A percentile compares a stretch with the other conserved stretches of the same genome.
These are phyloP conservation scores for Philhelius pedissequus DNA, from an alignment of 2,888 invertebrate genomes.

Conservation along the genomic window DNA sequence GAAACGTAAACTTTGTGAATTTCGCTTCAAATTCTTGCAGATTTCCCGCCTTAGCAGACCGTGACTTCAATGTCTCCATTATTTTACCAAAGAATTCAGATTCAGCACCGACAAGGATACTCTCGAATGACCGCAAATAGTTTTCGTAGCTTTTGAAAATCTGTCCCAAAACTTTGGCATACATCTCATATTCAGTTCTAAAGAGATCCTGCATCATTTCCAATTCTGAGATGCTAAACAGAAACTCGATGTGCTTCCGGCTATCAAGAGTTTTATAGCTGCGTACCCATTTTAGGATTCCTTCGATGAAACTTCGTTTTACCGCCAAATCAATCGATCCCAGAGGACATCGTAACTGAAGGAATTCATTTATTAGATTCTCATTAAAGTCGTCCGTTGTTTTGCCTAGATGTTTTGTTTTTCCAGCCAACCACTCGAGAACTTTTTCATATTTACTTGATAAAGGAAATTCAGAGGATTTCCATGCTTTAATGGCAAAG, in stretches of 20 bases:
- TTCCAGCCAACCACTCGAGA: slow-evolving; percentile 73
- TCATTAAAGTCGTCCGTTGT: slow-evolving; percentile 61
- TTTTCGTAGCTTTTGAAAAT: slow-evolving; percentile 72
- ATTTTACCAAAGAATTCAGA: slow-evolving; percentile 71
- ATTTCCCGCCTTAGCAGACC: slow-evolving; percentile 71
- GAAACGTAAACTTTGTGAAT: slow-evolving; percentile 69
- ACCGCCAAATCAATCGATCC: slow-evolving; percentile 71
- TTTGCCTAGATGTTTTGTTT: slow-evolving; percentile 22
- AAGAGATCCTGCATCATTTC: slow-evolving; percentile 74
- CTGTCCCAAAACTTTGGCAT: slow-evolving; percentile 69
- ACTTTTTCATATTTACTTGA: slow-evolving; percentile 75
- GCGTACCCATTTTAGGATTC: slow-evolving; percentile 59
- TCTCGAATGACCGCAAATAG: slow-evolving; percentile 60
- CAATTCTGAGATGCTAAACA: slow-evolving; percentile 71
- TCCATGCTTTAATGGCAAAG: slow-evolving; percentile 77
- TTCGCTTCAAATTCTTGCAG: slow-evolving; percentile 46
- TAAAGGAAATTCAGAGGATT: slow-evolving; percentile 75
- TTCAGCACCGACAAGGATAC: slow-evolving; percentile 66
- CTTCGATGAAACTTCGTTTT: slow-evolving; percentile 71
- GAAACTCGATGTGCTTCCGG: slow-evolving; percentile 67
- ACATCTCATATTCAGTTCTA: slow-evolving; percentile 70
- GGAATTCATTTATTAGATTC: slow-evolving; percentile 69
- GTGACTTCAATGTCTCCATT: slow-evolving; percentile 71
- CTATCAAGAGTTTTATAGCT: not conserved
- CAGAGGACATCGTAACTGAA: slow-evolving; percentile 73